Conservation (phyloP, 2,797 vertebrate species). For the Spea hammondii region DNA sequence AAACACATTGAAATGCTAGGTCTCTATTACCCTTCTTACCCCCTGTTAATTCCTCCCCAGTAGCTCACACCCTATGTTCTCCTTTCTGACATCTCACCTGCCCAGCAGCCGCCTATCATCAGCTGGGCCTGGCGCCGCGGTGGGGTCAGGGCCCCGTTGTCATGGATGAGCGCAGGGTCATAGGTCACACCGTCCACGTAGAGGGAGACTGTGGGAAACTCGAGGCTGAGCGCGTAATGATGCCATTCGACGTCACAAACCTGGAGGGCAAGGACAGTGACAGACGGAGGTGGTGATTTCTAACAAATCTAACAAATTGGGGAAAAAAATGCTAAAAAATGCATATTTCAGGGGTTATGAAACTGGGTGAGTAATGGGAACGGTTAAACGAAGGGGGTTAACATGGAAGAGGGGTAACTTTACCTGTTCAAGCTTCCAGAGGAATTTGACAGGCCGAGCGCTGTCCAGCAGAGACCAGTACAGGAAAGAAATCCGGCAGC, state of each 20-base stretch:
- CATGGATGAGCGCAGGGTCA: slow-evolving; percentile 94
- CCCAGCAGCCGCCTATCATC: slow-evolving; percentile 93
- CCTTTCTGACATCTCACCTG: slow-evolving; percentile 60
- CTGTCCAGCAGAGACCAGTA: slow-evolving; percentile 93
- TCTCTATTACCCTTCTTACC: neutral
- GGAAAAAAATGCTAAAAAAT: too few relatives aligned
- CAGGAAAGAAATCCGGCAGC: slow-evolving; percentile 92
- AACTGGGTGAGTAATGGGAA: neutral
- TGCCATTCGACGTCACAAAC: slow-evolving; percentile 97
- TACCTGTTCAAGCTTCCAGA: slow-evolving; percentile 98
- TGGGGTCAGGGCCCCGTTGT: slow-evolving; percentile 91
- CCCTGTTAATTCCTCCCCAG: neutral
- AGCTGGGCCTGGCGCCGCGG: slow-evolving; percentile 80
- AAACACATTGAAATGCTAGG: neutral
- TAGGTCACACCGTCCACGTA: slow-evolving; percentile 95
- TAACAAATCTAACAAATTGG: too few relatives aligned
- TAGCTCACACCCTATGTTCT: neutral
- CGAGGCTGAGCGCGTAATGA: slow-evolving; percentile 92
- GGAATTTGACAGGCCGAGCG: slow-evolving; percentile 92
- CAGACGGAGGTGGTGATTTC: slow-evolving; percentile 12
- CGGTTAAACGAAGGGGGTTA: neutral
- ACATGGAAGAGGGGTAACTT: slow-evolving; percentile 41
- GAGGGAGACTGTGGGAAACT: slow-evolving; percentile 92
- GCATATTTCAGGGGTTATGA: too few relatives aligned
- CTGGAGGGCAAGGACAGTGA: slow-evolving; percentile 58